These are phyloP conservation scores for Neotoxoptera formosana DNA, from an alignment of 1,140 invertebrate genomes.

Conservation along the genomic window DNA sequence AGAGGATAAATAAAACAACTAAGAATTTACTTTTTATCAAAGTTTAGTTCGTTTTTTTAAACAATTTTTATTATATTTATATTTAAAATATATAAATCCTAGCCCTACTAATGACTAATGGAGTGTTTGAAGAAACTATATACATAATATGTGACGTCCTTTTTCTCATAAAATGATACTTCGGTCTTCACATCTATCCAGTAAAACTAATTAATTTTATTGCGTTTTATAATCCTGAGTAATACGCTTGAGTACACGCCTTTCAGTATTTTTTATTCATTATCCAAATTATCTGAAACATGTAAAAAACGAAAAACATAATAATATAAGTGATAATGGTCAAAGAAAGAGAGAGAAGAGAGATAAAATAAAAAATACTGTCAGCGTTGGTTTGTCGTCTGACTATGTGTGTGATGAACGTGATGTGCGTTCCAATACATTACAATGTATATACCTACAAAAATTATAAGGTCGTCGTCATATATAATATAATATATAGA, in stretches of 20 bases:
- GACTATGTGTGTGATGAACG: not conserved
- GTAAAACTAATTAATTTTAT: not conserved
- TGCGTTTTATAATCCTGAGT: not conserved
- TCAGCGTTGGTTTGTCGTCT: not conserved
- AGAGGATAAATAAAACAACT: not conserved
- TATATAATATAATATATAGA: not conserved
- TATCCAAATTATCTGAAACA: not conserved
- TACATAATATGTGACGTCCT: not conserved
- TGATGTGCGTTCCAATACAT: conserved; percentile 13
- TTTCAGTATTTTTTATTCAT: not conserved
- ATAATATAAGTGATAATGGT: not conserved
- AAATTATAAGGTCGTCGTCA: conserved; percentile 1
- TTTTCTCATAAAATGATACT: not conserved
- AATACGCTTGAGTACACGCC: too few relatives aligned
- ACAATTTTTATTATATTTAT: too few relatives aligned
- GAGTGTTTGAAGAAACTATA: not conserved
- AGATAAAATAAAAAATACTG: conserved; percentile 9
- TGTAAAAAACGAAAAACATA: not conserved
- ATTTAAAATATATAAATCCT: not conserved
- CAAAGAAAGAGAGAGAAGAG: not conserved
- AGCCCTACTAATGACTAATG: not conserved
- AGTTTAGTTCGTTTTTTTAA: too few relatives aligned
- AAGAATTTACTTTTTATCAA: not conserved
- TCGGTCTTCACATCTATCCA: not conserved
- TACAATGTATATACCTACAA: not conserved